Conservation (phyloP, 2,113 vertebrate genomes). For the Microtus pennsylvanicus region DNA sequence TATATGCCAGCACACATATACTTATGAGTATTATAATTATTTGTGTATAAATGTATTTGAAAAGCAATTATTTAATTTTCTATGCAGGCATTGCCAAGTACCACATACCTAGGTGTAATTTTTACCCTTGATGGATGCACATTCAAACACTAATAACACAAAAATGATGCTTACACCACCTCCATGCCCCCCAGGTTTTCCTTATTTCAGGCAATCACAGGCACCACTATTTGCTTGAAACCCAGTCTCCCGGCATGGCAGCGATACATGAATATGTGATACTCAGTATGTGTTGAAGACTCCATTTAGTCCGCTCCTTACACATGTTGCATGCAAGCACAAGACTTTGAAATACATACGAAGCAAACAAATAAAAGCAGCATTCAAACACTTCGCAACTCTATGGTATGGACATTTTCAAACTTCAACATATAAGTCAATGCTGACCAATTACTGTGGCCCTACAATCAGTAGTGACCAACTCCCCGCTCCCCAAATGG, state of each 20-base stretch:
- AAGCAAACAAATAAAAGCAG: neutral
- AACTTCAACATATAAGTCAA: neutral
- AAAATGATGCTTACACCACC: neutral
- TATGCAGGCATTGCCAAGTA: neutral
- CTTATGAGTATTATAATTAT: neutral
- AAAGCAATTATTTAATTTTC: constrained; percentile 45
- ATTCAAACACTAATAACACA: neutral
- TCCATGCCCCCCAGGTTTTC: neutral
- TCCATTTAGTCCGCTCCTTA: neutral
- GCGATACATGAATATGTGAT: neutral
- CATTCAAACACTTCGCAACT: neutral
- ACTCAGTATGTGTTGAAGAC: neutral
- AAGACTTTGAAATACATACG: neutral
- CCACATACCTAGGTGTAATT: neutral
- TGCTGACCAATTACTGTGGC: neutral
- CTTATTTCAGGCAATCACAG: constrained; percentile 14
- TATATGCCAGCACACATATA: neutral
- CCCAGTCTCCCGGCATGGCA: neutral
- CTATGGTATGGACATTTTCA: neutral
- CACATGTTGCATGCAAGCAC: neutral
- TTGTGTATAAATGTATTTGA: constrained; percentile 26
- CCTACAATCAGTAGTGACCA: neutral
- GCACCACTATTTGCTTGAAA: constrained; percentile 33
- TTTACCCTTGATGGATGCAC: neutral
- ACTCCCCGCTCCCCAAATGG: neutral